Conservation (phyloP, 2,888 invertebrate species). For the Drosophila fungiperda region DNA sequence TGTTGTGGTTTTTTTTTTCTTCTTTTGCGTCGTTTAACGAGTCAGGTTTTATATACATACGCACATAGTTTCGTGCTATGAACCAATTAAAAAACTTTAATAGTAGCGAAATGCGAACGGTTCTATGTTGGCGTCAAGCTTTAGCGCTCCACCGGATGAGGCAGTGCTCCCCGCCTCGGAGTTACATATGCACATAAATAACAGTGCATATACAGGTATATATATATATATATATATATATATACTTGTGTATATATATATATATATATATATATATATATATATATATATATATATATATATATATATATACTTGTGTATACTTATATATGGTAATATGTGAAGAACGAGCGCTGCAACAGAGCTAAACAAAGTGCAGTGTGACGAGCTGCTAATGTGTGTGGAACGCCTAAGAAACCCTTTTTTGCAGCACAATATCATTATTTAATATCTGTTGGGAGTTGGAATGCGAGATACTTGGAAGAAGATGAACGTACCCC, state of each 20-base stretch:
- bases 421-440: constrained; percentile 7
- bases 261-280: constrained; percentile 15
- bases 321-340: constrained; percentile 45
- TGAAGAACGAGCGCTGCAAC: constrained; percentile 38
- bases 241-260: constrained; percentile 8
- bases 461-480: not conserved
- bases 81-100: constrained; percentile 69
- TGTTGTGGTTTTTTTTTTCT: not conserved
- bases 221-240: constrained; percentile 1
- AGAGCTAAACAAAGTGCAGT: constrained; percentile 48
- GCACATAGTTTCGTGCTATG: constrained; percentile 50
- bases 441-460: constrained; percentile 20
- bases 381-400: constrained; percentile 67
- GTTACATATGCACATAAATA: constrained; percentile 3
- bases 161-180: not conserved
- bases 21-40: constrained; percentile 33
- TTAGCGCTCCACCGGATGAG: constrained; percentile 20
- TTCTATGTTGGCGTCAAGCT: constrained; percentile 23
- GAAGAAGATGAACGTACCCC: not conserved
- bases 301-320: constrained; percentile 3
- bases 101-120: constrained; percentile 51
- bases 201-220: not conserved
- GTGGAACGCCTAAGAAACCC: constrained; percentile 22
- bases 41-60: constrained; percentile 12
- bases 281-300: not conserved